Evolutionary conservation across 2,113 vertebrate species (phyloP).

Genomic region (Larimichthys crocea): DNA sequence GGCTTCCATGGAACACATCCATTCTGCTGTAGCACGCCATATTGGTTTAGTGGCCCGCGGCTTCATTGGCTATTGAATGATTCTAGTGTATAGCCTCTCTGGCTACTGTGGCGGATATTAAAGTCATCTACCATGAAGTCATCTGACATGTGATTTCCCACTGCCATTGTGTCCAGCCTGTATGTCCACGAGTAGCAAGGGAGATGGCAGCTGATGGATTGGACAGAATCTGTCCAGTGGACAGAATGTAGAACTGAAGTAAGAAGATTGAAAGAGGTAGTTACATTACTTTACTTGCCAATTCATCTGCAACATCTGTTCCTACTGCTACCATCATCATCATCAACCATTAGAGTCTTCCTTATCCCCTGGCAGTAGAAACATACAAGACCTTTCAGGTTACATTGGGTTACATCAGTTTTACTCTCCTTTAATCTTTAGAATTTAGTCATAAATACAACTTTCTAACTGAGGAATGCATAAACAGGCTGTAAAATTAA

Average conservation of each 20-base stretch:
- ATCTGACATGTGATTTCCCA: constrained; percentile 76
- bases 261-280: constrained; percentile 9
- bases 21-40: constrained; percentile 74
- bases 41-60: constrained; percentile 79
- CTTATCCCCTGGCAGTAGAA: not conserved
- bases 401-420: constrained; percentile 36
- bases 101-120: constrained; percentile 80
- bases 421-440: constrained; percentile 7
- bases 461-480: not conserved
- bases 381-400: constrained; percentile 16
- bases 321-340: not conserved
- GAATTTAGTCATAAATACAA: constrained; percentile 26
- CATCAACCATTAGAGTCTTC: constrained; percentile 5
- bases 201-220: constrained; percentile 72
- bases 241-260: constrained; percentile 38
- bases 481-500: constrained; percentile 31
- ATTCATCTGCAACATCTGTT: constrained; percentile 33
- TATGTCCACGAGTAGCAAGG: constrained; percentile 59
- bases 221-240: constrained; percentile 53
- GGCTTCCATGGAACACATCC: constrained; percentile 76
- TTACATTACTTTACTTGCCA: constrained; percentile 29
- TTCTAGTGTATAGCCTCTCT: constrained; percentile 74
- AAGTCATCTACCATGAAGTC: constrained; percentile 82
- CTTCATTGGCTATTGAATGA: constrained; percentile 80
- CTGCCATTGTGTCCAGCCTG: constrained; percentile 64